Evolutionary conservation across 2,113 vertebrate species (phyloP), one percentile per base, ranked within the genome.

Genomic region (Actenoides lindsayi): DNA sequence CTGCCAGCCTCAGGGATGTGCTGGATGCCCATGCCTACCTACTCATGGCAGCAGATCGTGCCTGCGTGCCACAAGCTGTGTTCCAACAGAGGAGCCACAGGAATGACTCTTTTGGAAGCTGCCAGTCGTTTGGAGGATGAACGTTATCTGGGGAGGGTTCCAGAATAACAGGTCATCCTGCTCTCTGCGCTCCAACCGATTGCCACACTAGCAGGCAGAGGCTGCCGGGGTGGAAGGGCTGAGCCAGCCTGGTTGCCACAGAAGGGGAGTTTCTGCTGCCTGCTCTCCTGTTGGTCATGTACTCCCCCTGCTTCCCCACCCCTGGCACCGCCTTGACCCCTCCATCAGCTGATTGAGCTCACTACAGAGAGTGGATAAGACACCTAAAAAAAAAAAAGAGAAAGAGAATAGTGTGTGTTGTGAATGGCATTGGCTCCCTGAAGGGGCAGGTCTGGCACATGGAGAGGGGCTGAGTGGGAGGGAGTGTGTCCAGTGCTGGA

Each of bases 161-260:
- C 85, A 83, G 90, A 90, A 50, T 69, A 86, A 80, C 64, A 89
- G 89, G 76, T 94, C 88, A 88, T 83, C 79, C 67, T 93, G 82
- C 75, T 93, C 62, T 73, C 50, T 62, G 30, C 1, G 3, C 87
- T 79, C 56, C 60, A 28, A 18, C 14, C 0, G 4, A 90, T 94
- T 93, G 67, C 88, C 78, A 79, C 86, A 67, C 60, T 19, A 21
- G 41, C 84, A 83, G 39, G 30, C 41, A 35, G 41, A 75, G 70
- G 5, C 53, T 83, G 67, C 71, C 53, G 37, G 59, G 24, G 67
- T 80, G 50, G 85, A 90, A 90, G 35, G 50, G 63, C 15, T 75
- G 54, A 94, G 46, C 78, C 48, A 88, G 12, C 23, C 76, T 71
- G 35, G 44, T 73, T 94, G 75, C 54, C 46, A 50, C 71, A 80